Percentiles rank a stretch among this genome's conserved stretches.
These are phyloP conservation scores for Oreohelix idahoensis DNA, from an alignment of 1,140 invertebrate genomes.

Conservation along the genomic window DNA sequence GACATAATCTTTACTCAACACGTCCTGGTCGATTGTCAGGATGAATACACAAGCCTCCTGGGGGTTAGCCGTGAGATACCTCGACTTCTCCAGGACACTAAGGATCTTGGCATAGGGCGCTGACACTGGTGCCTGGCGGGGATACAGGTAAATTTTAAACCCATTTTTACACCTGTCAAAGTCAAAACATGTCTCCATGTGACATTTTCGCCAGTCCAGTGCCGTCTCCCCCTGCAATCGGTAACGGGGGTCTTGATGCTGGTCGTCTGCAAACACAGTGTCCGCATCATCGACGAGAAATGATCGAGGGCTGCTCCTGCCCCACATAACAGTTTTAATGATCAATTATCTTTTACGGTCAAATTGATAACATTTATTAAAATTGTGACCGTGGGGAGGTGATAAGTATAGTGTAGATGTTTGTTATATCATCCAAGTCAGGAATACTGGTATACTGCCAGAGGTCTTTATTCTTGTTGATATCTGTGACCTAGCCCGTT, in stretches of 20 bases:
- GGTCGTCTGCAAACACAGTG: constrained; percentile 60
- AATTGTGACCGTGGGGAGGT: constrained; percentile 77
- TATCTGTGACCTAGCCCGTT: too few relatives aligned
- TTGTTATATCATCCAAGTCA: too few relatives aligned
- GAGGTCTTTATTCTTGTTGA: too few relatives aligned
- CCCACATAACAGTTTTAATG: too few relatives aligned
- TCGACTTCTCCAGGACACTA: constrained; percentile 89
- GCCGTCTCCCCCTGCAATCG: constrained; percentile 35
- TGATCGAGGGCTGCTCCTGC: constrained; percentile 44
- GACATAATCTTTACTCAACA: constrained; percentile 82
- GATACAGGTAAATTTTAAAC: constrained; percentile 95
- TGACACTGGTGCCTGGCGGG: constrained; percentile 78
- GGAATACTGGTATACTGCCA: too few relatives aligned
- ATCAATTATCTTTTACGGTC: too few relatives aligned
- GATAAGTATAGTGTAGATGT: constrained; percentile 83
- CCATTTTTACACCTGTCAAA: constrained; percentile 84
- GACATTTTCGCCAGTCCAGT: constrained; percentile 75
- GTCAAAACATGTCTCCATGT: constrained; percentile 97
- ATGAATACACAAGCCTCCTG: constrained; percentile 95
- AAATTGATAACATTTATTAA: too few relatives aligned
- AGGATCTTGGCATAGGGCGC: constrained; percentile 92
- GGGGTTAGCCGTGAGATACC: constrained; percentile 92
- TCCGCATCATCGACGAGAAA: constrained; percentile 64
- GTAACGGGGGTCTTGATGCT: constrained; percentile 52
- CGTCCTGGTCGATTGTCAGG: constrained; percentile 87